phyloP scores from a whole-genome alignment of 2,888 invertebrate species.

The Athripsodes cinereus region DNA sequence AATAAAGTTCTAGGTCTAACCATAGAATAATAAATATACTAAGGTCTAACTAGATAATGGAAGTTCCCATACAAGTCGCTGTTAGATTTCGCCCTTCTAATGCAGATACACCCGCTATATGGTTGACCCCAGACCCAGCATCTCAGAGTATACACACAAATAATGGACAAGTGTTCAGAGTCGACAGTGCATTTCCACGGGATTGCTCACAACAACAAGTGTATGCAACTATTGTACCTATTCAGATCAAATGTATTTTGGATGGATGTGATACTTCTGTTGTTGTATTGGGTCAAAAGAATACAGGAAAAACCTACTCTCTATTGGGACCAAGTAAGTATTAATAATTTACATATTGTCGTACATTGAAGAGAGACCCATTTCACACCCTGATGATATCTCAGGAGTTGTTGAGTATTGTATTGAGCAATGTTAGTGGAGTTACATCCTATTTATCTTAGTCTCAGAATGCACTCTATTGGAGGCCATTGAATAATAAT shows the following conservation, averaged over 20 bases:
- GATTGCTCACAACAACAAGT: conserved; percentile 31
- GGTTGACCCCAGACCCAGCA: conserved; percentile 54
- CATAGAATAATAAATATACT: too few relatives aligned
- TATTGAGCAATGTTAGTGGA: too few relatives aligned
- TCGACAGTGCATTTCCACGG: conserved; percentile 40
- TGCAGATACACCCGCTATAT: conserved; percentile 49
- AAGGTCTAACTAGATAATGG: too few relatives aligned
- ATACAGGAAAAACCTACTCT: conserved; percentile 68
- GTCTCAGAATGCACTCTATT: background rate
- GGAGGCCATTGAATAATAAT: background rate
- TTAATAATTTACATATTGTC: conserved; percentile 26
- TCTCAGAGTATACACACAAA: conserved; percentile 55
- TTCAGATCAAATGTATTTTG: conserved; percentile 59
- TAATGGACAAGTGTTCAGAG: conserved; percentile 53
- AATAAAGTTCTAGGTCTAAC: too few relatives aligned
- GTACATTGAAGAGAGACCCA: too few relatives aligned
- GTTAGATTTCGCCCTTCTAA: conserved; percentile 59
- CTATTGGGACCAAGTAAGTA: conserved; percentile 63
- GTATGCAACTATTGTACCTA: conserved; percentile 59
- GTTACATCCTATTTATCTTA: too few relatives aligned
- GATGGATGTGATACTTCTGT: conserved; percentile 74
- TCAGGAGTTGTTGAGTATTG: too few relatives aligned
- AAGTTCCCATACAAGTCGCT: conserved; percentile 67
- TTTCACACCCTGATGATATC: too few relatives aligned
- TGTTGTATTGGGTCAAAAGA: conserved; percentile 60